Percentiles rank a stretch among this genome's conserved stretches.
Conservation (phyloP, 2,888 invertebrate genomes). For the Tachina grossa region DNA sequence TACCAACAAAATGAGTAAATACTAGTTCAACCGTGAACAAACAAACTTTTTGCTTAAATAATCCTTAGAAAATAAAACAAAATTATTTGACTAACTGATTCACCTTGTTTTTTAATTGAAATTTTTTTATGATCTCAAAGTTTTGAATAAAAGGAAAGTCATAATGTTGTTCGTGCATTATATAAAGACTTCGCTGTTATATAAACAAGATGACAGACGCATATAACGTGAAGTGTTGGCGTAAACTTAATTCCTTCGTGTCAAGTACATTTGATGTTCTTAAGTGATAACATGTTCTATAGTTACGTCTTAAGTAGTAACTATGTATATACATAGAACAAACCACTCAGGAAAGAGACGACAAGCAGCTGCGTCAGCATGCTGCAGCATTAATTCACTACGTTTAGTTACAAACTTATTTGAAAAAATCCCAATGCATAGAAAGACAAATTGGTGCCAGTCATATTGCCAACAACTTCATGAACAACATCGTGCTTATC, state of each 20-base stretch:
- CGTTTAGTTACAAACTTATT: neutral
- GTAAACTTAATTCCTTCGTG: conserved; percentile 64
- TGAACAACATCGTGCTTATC: conserved; percentile 13
- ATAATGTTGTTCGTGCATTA: conserved; percentile 7
- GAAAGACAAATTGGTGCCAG: conserved; percentile 19
- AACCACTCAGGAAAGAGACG: conserved; percentile 14
- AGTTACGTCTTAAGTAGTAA: conserved; percentile 20
- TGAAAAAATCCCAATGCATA: neutral
- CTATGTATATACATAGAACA: conserved; percentile 12
- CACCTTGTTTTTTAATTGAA: no score
- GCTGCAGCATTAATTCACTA: conserved; percentile 7
- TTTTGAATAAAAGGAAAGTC: neutral
- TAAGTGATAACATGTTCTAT: conserved; percentile 44
- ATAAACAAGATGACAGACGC: conserved; percentile 55
- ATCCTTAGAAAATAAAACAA: no score
- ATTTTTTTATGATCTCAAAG: no score
- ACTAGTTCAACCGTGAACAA: no score
- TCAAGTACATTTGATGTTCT: conserved; percentile 69
- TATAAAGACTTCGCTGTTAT: conserved; percentile 16
- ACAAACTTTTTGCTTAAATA: no score
- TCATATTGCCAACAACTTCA: conserved; percentile 26
- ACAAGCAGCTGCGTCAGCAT: conserved; percentile 3
- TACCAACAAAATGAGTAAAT: no score
- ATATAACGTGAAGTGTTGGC: conserved; percentile 61
- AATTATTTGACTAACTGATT: no score